Conservation (phyloP, 53 echinoderm and acorn worm genomes). For the Arbacia lixula region DNA sequence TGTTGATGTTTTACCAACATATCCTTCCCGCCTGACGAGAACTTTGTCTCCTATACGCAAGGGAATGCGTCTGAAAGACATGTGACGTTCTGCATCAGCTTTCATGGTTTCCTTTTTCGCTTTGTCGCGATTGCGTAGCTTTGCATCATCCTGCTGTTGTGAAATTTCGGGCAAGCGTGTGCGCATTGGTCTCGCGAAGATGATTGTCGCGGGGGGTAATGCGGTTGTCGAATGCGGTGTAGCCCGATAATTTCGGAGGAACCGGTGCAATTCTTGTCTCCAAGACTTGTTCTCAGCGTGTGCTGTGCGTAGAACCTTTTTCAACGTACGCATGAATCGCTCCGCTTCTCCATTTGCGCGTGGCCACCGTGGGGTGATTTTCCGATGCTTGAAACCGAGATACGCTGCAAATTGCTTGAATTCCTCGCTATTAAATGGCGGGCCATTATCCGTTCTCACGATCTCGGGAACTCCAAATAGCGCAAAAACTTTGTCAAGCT, state of each 20-base stretch:
- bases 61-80: not conserved
- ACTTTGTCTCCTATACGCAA: conserved; percentile 12
- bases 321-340: conserved; percentile 63
- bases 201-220: conserved; percentile 17
- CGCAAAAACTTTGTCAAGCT: conserved; percentile 73
- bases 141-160: not conserved
- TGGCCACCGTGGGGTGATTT: conserved; percentile 70
- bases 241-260: conserved; percentile 58
- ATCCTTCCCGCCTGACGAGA: conserved; percentile 47
- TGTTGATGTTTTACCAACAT: conserved; percentile 39
- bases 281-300: conserved; percentile 9
- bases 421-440: conserved; percentile 71
- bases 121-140: conserved; percentile 64
- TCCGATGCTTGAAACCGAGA: conserved; percentile 69
- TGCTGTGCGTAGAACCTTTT: conserved; percentile 69
- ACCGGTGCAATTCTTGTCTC: not conserved
- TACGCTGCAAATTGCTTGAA: conserved; percentile 62
- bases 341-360: conserved; percentile 68
- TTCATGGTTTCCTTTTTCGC: conserved; percentile 58
- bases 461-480: conserved; percentile 63
- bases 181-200: conserved; percentile 47
- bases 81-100: conserved; percentile 48
- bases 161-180: conserved; percentile 41
- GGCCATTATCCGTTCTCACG: conserved; percentile 75
- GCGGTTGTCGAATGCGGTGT: conserved; percentile 41